Base-by-base conservation (phyloP, 1,140 invertebrate genomes). In the Polyergus mexicanus region DNA sequence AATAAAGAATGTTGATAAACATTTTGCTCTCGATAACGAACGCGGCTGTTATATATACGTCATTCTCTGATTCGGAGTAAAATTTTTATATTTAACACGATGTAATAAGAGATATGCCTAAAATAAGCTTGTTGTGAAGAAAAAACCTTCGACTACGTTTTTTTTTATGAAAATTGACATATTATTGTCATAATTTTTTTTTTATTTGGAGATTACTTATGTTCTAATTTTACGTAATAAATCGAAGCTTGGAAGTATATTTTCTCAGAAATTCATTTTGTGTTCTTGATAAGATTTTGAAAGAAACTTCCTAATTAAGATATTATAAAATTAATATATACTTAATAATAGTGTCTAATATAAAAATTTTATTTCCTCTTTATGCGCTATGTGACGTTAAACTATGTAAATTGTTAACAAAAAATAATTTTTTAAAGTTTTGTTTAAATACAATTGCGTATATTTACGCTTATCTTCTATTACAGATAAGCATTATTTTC, bases 1-100 rank as follows among this genome's bases (percentile, higher is more conserved):
- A 62, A 3, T 2, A 4, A 6, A 54, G 68, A 72, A 83, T 74
- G 32, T 8, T 6, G 78, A 83, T 83, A 83, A 83, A 38, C 25
- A 32, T 13, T 54, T 56, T 56, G 6, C 0, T 28, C 28, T 35
- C 2, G 78, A 83, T 83, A 83, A 60, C 41, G 22, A 35, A 32
- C 16, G 22, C 16, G 32, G 41, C 25, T n/a, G 44, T 51, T n/a
- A 7, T 81, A 7, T 81, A 81, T 44, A 83, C 38, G 54, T 72
- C 68, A 83, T 47, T 22, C 2, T 47, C 13, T 38, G 32, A 58
- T 58, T 38, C 13, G 4, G 4, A 32, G 47, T 35, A 56, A 32
- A 72, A 54, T 54, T 41, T 65, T 80, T 3, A 19, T 68, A 25
- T 2, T 19, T 62, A 13, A 62, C 13, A 10, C 74, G 38, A 72